Evolutionary conservation across 1,140 invertebrate genomes (phyloP).

Genomic region (Holotrichia oblita): DNA sequence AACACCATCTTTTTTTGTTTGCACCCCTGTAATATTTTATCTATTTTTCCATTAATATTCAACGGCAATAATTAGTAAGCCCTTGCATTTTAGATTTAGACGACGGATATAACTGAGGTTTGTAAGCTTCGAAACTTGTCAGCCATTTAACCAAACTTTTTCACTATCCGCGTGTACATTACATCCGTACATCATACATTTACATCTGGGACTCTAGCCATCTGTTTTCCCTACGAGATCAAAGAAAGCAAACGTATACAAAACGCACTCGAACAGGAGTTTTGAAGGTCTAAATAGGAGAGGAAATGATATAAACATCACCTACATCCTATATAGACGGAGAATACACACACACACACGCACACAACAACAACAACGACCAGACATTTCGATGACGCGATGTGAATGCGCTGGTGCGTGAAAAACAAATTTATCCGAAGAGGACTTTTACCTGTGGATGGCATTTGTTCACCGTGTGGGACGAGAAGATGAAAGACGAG

Average conservation of each 20-base stretch:
- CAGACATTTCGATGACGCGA: neutral
- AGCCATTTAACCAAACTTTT: too few species aligned
- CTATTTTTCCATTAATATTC: too few species aligned
- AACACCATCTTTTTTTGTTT: too few species aligned
- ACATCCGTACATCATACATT: neutral
- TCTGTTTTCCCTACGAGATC: neutral
- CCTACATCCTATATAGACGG: slow-evolving; percentile 11
- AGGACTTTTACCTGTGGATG: slow-evolving; percentile 20
- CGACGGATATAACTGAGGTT: too few species aligned
- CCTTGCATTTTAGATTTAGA: too few species aligned
- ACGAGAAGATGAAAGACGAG: slow-evolving; percentile 1
- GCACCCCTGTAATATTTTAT: too few species aligned
- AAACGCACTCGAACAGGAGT: slow-evolving; percentile 21
- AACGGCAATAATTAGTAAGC: too few species aligned
- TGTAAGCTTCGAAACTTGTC: too few species aligned
- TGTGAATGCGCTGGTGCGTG: slow-evolving; percentile 27
- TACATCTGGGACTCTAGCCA: slow-evolving; percentile 23
- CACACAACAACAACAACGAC: neutral
- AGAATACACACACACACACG: too few species aligned
- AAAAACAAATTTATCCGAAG: slow-evolving; percentile 10
- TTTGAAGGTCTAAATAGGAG: slow-evolving; percentile 30
- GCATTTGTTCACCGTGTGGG: neutral
- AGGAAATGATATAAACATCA: slow-evolving; percentile 27
- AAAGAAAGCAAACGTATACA: slow-evolving; percentile 36
- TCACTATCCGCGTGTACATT: too few species aligned